These are phyloP conservation scores for Calephelis perditalis DNA, from an alignment of 2,888 invertebrate genomes.

Conservation along the genomic window DNA sequence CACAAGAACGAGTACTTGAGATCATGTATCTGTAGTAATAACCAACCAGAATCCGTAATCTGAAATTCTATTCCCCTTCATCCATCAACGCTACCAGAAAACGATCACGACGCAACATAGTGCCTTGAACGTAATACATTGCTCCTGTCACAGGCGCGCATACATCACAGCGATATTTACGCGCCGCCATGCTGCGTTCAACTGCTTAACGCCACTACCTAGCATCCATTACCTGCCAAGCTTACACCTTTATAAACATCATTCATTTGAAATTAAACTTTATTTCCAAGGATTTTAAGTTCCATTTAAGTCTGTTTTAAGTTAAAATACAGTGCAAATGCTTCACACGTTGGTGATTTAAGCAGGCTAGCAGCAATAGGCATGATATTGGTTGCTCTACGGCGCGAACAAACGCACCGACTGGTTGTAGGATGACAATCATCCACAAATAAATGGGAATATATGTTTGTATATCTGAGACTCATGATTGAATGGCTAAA, in stretches of 20 bases:
- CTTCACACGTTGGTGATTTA: conserved; percentile 17
- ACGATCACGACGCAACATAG: conserved; percentile 8
- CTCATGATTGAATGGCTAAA: too few species aligned
- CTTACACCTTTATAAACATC: conserved; percentile 22
- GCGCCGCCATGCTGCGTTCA: conserved; percentile 21
- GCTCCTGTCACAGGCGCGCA: conserved; percentile 7
- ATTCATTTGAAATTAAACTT: background rate
- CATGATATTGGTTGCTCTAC: conserved; percentile 10
- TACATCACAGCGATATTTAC: conserved; percentile 18
- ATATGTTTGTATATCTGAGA: background rate
- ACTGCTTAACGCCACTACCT: conserved; percentile 22
- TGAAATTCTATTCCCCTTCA: conserved; percentile 10
- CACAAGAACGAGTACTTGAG: background rate
- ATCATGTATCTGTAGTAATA: conserved; percentile 1
- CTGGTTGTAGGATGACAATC: background rate
- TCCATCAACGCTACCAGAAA: conserved; percentile 13
- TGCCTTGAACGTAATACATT: conserved; percentile 10
- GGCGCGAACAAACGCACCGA: conserved; percentile 9
- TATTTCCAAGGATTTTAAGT: background rate
- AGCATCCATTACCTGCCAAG: conserved; percentile 25
- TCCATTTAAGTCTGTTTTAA: conserved; percentile 2
- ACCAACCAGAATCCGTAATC: conserved; percentile 7
- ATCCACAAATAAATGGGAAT: background rate
- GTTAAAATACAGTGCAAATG: conserved; percentile 13
- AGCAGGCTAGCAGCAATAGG: conserved; percentile 10